Evolutionary conservation across 2,113 vertebrate species (phyloP), one percentile per base, ranked within the genome.

Genomic region (Amblyopsis rosae): DNA sequence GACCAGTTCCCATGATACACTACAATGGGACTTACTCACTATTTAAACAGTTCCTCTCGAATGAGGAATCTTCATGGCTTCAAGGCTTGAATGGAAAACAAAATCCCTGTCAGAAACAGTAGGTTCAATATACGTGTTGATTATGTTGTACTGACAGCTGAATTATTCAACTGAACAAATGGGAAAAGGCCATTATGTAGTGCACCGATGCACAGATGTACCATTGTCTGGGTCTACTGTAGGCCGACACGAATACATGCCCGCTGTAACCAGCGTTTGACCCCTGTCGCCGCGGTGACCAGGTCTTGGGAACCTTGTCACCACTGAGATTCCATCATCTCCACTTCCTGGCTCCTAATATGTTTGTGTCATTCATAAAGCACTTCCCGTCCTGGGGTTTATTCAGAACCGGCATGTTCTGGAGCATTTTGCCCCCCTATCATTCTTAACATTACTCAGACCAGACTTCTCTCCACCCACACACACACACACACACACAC

Each of bases 301-400:
- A 71, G 79, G 76, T 86, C 85, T 85, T 86, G 83, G 85, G 85
- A 87, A 86, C 79, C 55, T 77, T 53, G 83, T 84, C 82, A 73
- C 82, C 75, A 82, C 76, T 3, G 66, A 72, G 83, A 67, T 82
- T 87, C 86, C 81, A 86, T 86, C 86, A 88, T 82, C 87, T 86
- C 82, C 19, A 13, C 78, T 87, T 90, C 87, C 88, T 82, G 84
- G 26, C 67, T 75, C 82, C 82, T 80, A 82, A 86, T 80, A 85
- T 66, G 80, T 83, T 59, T 0, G 64, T 67, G 63, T 76, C 85
- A 87, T 82, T 88, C 79, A 86, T 61, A 75, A 11, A 10, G 60
- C 12, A 50, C 67, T 89, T 90, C 85, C 85, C 86, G 84, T 81
- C 74, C 76, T 72, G 76, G 49, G 58, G 67, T 80, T 74, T 80